Evolutionary conservation across 2,797 vertebrate genomes (phyloP).

Genomic region (Notolabrus celidotus): DNA sequence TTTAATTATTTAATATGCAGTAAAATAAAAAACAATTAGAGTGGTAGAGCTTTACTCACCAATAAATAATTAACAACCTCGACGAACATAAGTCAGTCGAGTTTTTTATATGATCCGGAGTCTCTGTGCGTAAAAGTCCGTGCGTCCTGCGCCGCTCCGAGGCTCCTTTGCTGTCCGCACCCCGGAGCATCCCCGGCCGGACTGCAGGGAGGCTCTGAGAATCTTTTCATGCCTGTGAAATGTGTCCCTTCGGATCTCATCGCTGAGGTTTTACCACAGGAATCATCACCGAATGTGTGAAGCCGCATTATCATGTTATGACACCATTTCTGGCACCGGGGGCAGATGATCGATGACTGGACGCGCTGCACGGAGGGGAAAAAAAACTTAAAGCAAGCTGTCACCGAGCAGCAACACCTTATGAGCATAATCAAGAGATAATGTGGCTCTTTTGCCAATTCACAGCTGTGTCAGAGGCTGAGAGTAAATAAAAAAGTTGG

Average conservation of each 20-base stretch:
- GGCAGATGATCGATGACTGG: slow-evolving; percentile 78
- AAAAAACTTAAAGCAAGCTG: slow-evolving; percentile 64
- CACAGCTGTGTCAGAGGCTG: slow-evolving; percentile 20
- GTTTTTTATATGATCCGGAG: slow-evolving; percentile 37
- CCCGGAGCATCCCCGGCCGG: slow-evolving; percentile 57
- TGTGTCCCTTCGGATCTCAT: slow-evolving; percentile 62
- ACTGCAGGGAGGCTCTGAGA: slow-evolving; percentile 63
- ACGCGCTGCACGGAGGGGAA: slow-evolving; percentile 55
- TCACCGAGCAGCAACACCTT: slow-evolving; percentile 68
- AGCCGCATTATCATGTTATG: slow-evolving; percentile 77
- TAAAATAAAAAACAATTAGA: slow-evolving; percentile 9
- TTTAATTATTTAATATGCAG: slow-evolving; percentile 27
- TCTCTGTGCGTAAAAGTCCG: slow-evolving; percentile 70
- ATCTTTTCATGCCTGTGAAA: slow-evolving; percentile 74
- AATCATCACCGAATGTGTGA: slow-evolving; percentile 67
- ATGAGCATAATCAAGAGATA: slow-evolving; percentile 54
- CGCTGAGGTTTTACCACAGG: slow-evolving; percentile 58
- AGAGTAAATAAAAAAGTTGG: slow-evolving; percentile 30
- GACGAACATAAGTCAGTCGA: background rate
- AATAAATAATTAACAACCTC: slow-evolving; percentile 35
- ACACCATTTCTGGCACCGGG: slow-evolving; percentile 66
- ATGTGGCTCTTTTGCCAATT: slow-evolving; percentile 32
- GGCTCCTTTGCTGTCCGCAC: slow-evolving; percentile 53
- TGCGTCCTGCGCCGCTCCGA: slow-evolving; percentile 45
- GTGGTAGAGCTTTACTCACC: slow-evolving; percentile 69